Conservation (phyloP, 2,888 invertebrate genomes). For the Mayetiola destructor region DNA sequence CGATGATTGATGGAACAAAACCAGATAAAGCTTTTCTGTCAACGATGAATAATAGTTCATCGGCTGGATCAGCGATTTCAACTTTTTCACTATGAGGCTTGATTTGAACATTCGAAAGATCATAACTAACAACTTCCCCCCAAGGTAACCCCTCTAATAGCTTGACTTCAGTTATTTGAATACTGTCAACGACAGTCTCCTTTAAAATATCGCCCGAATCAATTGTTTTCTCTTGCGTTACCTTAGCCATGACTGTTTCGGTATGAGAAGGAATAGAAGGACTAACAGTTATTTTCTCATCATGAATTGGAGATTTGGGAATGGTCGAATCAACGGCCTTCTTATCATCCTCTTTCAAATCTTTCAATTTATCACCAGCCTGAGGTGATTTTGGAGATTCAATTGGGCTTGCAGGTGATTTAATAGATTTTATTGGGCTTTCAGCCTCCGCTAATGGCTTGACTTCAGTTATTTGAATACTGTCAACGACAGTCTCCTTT, state of each 20-base stretch:
- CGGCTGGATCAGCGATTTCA: too few relatives aligned
- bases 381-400: not conserved
- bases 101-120: too few relatives aligned
- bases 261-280: too few relatives aligned
- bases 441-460: not conserved
- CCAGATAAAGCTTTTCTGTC: not conserved
- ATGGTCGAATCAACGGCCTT: not conserved
- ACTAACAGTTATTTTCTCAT: not conserved
- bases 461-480: not conserved
- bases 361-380: not conserved
- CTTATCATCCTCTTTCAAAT: not conserved
- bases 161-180: too few relatives aligned
- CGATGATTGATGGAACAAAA: not conserved
- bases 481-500: too few relatives aligned
- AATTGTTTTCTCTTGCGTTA: not conserved
- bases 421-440: too few relatives aligned
- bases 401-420: not conserved
- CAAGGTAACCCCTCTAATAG: too few relatives aligned
- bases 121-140: too few relatives aligned
- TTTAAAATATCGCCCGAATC: too few relatives aligned
- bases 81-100: too few relatives aligned
- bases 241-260: not conserved
- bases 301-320: not conserved
- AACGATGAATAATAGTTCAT: not conserved
- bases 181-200: too few relatives aligned